Evolutionary conservation across 2,113 vertebrate species (phyloP), one percentile per base, ranked within the genome.

Genomic region (Sylvia atricapilla): DNA sequence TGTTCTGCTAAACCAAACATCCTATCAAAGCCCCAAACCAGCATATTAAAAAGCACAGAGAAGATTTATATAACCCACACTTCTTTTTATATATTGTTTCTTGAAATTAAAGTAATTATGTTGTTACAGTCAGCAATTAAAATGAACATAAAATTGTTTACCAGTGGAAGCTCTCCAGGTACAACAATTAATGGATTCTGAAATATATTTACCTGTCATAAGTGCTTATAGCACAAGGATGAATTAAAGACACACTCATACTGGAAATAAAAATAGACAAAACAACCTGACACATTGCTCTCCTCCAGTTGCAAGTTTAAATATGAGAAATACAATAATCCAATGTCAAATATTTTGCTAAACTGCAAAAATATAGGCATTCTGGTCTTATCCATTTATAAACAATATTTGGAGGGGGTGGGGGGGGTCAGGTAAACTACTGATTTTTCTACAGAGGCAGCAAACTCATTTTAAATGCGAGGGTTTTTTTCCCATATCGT

Each of bases 31-130:
- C 13, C 13, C 15, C 37, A 22, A 93, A 43, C 19, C 11, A 46
- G 9, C 23, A 43, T 21, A 83, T 24, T 17, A 68, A 75, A 52
- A 64, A 70, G 3, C 12, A 86, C 17, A n/a, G 17, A 39, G 31
- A 76, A 11, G 47, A 53, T 76, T 92, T 93, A 58, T 58, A 30
- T 86, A 90, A 73, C 21, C 14, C 20, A 58, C 27, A 25, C 9
- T 64, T 85, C 39, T 82, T 4, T 2, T 73, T 91, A 68, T 46
- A 33, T 75, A 46, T 55, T 66, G 7, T 35, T 69, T 30, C 55
- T 73, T 92, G 53, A 92, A 90, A 90, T 87, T 27, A 60, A 91
- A 89, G 27, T 67, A 82, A 73, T 92, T 90, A 49, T 37, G 56
- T 6, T 68, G 17, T 49, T 93, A 68, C 11, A 68, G 27, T 35